Conservation (phyloP, 2,113 vertebrate genomes). For the Dascyllus trimaculatus region DNA sequence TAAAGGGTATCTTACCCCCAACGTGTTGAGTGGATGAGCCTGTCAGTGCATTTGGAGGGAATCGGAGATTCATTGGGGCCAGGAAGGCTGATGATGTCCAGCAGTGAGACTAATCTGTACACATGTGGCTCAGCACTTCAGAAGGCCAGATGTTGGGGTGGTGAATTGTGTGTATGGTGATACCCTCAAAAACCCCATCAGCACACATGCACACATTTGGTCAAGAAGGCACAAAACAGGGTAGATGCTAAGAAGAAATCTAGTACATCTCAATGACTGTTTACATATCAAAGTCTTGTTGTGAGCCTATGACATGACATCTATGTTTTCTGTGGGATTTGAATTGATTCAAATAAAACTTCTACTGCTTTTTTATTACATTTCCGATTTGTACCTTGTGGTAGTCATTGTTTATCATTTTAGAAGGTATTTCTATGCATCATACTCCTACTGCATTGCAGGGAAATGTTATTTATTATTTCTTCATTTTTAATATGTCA, state of each 20-base stretch:
- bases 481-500: neutral
- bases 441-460: neutral
- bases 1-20: conserved; percentile 29
- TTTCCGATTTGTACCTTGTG: neutral
- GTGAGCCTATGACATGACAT: neutral
- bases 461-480: conserved; percentile 11
- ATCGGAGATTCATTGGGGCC: conserved; percentile 48
- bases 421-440: too few relatives aligned
- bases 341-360: neutral
- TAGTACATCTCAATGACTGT: too few relatives aligned
- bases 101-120: conserved; percentile 78
- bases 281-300: neutral
- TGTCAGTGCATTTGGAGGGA: conserved; percentile 47
- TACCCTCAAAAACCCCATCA: conserved; percentile 34
- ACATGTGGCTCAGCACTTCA: conserved; percentile 74
- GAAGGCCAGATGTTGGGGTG: conserved; percentile 67
- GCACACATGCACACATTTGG: conserved; percentile 8
- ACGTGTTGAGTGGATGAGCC: conserved; percentile 35
- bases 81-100: conserved; percentile 49
- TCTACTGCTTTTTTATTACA: neutral
- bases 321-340: neutral
- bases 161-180: conserved; percentile 23
- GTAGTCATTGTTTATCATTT: neutral
- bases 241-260: neutral
- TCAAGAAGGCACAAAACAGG: conserved; percentile 14